Percentiles rank a stretch among this genome's conserved stretches.
Conservation (phyloP, 2,888 invertebrate genomes). For the Automeris io region DNA sequence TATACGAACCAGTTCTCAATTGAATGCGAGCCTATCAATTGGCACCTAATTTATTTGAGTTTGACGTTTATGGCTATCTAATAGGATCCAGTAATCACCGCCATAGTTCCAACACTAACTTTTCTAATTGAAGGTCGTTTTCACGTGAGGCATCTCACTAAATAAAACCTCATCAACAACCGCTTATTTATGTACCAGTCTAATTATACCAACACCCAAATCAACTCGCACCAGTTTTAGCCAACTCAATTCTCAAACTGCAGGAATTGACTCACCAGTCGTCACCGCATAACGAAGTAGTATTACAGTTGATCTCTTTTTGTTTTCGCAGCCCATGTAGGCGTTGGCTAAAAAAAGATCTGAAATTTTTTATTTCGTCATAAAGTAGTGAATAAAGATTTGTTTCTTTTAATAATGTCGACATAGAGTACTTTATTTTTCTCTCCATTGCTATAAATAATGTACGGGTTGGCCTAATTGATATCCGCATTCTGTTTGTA, state of each 20-base stretch:
- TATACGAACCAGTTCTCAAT: slow-evolving; percentile 27
- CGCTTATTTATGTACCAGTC: slow-evolving; percentile 52
- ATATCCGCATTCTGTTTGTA: slow-evolving; percentile 37
- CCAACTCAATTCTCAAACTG: slow-evolving; percentile 26
- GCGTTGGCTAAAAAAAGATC: slow-evolving; percentile 21
- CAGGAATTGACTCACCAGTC: slow-evolving; percentile 46
- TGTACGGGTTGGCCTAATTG: slow-evolving; percentile 14
- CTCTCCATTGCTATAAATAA: slow-evolving; percentile 11
- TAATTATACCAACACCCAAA: slow-evolving; percentile 53
- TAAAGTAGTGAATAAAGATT: too few species aligned
- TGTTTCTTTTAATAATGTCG: slow-evolving; percentile 9
- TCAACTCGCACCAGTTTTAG: slow-evolving; percentile 48
- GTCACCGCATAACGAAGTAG: slow-evolving; percentile 19
- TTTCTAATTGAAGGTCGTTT: slow-evolving; percentile 59
- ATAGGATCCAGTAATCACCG: slow-evolving; percentile 39
- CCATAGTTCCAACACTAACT: slow-evolving; percentile 39
- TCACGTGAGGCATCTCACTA: slow-evolving; percentile 41
- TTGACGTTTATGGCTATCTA: slow-evolving; percentile 31
- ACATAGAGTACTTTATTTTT: too few species aligned
- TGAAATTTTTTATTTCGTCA: too few species aligned
- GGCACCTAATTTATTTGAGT: slow-evolving; percentile 44
- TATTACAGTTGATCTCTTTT: slow-evolving; percentile 21
- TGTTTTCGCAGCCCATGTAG: slow-evolving; percentile 20
- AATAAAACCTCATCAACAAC: slow-evolving; percentile 45
- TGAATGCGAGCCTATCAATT: slow-evolving; percentile 33